Base-by-base conservation (phyloP, 1,140 invertebrate genomes). In the Neotoxoptera formosana region DNA sequence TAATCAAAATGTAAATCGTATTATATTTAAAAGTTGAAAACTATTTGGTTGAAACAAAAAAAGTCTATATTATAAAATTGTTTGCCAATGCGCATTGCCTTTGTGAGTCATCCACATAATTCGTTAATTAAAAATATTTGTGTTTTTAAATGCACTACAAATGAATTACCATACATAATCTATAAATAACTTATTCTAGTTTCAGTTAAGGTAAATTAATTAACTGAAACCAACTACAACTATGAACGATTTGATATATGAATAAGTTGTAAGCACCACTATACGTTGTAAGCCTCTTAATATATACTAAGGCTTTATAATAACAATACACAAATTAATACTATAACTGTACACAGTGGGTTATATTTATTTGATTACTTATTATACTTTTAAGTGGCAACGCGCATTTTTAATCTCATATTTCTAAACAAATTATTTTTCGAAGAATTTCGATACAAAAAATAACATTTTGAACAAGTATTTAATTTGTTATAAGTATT, bases 1-100 rank as follows among this genome's bases (percentile, higher is more conserved):
- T n/a, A 76, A 76, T 76, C 60, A 76, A 53, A 89, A 56, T 34
- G 60, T 23, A 56, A 89, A 56, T 56, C 21, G 20, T 34, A 56
- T 89, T 53, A 56, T 30, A 89, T 14, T 89, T 89, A 17, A 25
- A 56, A 89, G 87, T 89, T 56, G 7, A 89, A 89, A 89, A 89
- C 87, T 89, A 89, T 89, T 53, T 56, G 21, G 20, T 56, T 36
- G 8, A 41, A 56, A 89, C 21, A 56, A 53, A 36, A 36, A 89
- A 53, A 30, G 0, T 51, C n/a, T 20, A 7, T 34, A 48, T 48
- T 48, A n/a, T 84, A 84, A 84, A 84, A 23, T 47, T 48, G 11
- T 89, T 89, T 34, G 11, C 9, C 87, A n/a, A 89, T 53, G 87
- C 30, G 2, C 2, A 88, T n/a, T 47, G 6, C 14, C 14, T 56